Base-by-base conservation (phyloP, 1,140 invertebrate species). In the Nymphalis io region DNA sequence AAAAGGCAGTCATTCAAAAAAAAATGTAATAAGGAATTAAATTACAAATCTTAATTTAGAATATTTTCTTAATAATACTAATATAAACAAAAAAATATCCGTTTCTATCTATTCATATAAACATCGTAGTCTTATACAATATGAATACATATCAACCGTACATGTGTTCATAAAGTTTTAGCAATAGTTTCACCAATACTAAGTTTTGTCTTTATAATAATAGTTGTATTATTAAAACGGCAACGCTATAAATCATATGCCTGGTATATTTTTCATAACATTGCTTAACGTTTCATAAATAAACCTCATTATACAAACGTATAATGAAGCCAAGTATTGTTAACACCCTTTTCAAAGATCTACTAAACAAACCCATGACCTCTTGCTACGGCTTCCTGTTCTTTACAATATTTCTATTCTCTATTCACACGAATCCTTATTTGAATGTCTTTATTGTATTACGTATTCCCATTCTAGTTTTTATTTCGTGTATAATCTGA, bases 351-450 rank as follows among this genome's bases (percentile, higher is more conserved):
- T 60, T 68, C 21, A 68, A 21, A 38, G 39, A 58, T 51, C 46
- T 20, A 53, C 33, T 40, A 64, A 64, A 70, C 60, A 65, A 60
- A 46, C 63, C 20, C 39, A 18, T 64, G 61, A 70, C 68, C 68
- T 63, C 46, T 57, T 21, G 42, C 53, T 65, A 60, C 46, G 63
- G 57, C 68, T 70, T 63, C 68, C 68, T 57, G 59, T 68, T 46
- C 68, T 65, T 58, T 70, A 60, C 61, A 70, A 70, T 62, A 42
- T 40, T 44, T 46, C 40, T 55, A 62, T 69, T 69, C 66, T 11
- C 65, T 40, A 64, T 70, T 70, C 68, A 64, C 59, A 16, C 18
- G 11, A 42, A 42, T 60, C 42, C 33, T 48, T 53, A 58, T 65
- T 60, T 61, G 59, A 64, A 70, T 70, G 61, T 65, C 61, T 64